Percentiles rank a stretch among this genome's conserved stretches.
Evolutionary conservation across 1,140 invertebrate species (phyloP).

Genomic region (Macrotrachela quadricornifera): DNA sequence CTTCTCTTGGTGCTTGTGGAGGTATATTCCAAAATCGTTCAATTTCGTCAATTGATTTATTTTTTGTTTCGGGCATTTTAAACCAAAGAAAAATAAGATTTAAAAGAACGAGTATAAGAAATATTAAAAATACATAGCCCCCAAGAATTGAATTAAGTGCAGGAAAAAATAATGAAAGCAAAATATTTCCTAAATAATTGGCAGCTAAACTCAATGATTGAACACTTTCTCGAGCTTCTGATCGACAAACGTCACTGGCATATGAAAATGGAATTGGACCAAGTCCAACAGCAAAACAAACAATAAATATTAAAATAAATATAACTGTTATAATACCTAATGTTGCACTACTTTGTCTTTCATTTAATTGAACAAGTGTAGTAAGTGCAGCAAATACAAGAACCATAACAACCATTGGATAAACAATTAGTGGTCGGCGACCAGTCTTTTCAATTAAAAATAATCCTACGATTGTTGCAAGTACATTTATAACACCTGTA

Average conservation of each 20-base stretch:
- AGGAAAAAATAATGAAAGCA: constrained; percentile 13
- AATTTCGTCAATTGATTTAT: too few relatives aligned
- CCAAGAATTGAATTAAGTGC: constrained; percentile 36
- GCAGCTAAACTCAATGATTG: constrained; percentile 52
- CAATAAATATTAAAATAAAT: constrained; percentile 54
- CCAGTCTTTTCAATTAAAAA: constrained; percentile 48
- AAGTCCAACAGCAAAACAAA: constrained; percentile 67
- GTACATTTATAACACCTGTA: constrained; percentile 61
- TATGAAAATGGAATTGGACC: constrained; percentile 78
- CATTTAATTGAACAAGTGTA: constrained; percentile 39
- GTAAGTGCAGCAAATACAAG: constrained; percentile 85
- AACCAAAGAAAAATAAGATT: too few relatives aligned
- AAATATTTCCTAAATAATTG: constrained; percentile 12
- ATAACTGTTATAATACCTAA: constrained; percentile 64
- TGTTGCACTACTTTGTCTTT: constrained; percentile 37
- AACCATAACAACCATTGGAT: constrained; percentile 52
- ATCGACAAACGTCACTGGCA: constrained; percentile 82
- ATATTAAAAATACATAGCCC: constrained; percentile 38
- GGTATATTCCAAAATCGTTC: too few relatives aligned
- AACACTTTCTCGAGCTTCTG: constrained; percentile 80
- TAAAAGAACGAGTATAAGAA: constrained; percentile 26
- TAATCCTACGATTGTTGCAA: constrained; percentile 62
- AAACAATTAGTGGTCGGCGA: constrained; percentile 53
- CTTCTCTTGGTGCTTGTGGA: too few relatives aligned
- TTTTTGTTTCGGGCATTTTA: too few relatives aligned